These are phyloP conservation scores for Pararge aegeria DNA, from an alignment of 1,140 invertebrate species.

Conservation along the genomic window DNA sequence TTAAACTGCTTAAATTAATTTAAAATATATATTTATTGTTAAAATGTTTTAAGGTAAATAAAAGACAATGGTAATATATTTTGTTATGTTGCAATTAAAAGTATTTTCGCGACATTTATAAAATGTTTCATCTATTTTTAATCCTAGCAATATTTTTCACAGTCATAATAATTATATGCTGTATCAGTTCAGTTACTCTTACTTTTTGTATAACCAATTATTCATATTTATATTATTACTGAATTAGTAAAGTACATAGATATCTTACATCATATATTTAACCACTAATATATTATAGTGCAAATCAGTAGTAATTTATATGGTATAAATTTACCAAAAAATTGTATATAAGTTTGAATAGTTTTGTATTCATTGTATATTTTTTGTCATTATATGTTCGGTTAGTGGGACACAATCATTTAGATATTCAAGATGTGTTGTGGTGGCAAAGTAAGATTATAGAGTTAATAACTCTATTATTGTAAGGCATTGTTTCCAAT, in stretches of 20 bases:
- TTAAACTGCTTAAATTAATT: slow-evolving; percentile 18
- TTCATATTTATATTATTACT: background rate
- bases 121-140: background rate
- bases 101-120: slow-evolving; percentile 15
- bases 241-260: no score
- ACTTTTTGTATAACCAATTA: background rate
- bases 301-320: slow-evolving; percentile 23
- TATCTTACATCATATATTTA: background rate
- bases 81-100: slow-evolving; percentile 24
- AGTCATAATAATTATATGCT: no score
- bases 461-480: background rate
- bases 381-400: slow-evolving; percentile 6
- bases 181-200: no score
- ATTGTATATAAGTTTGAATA: slow-evolving; percentile 30
- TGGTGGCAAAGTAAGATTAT: background rate
- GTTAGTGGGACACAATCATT: slow-evolving; percentile 2
- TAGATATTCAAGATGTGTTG: background rate
- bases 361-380: slow-evolving; percentile 24
- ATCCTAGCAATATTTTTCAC: no score
- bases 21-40: slow-evolving; percentile 20
- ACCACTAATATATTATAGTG: slow-evolving; percentile 9
- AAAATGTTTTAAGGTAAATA: slow-evolving; percentile 23
- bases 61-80: slow-evolving; percentile 32
- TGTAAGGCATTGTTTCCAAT: background rate
- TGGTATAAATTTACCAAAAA: slow-evolving; percentile 31